Percentiles rank a stretch among this genome's conserved stretches.
Conservation (phyloP, 2,888 invertebrate genomes). For the Scelioninae gen. 2 region DNA sequence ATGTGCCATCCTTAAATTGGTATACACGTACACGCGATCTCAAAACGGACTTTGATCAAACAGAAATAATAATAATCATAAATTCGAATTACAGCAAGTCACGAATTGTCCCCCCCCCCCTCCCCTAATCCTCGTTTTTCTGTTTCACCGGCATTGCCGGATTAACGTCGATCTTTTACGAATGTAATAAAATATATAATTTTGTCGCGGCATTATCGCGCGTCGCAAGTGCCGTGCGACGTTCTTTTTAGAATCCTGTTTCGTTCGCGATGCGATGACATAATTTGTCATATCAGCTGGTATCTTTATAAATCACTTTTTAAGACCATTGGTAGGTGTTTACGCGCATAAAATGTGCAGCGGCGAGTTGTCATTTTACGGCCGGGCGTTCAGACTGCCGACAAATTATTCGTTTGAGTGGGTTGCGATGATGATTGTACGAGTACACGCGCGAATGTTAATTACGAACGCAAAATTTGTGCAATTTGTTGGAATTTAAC, state of each 20-base stretch:
- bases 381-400: constrained; percentile 1
- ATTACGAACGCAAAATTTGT: neutral
- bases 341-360: constrained; percentile 4
- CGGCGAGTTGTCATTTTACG: neutral
- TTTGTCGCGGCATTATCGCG: constrained; percentile 20
- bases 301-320: constrained; percentile 34
- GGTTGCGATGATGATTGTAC: constrained; percentile 2
- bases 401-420: constrained; percentile 1
- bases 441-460: neutral
- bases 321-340: constrained; percentile 34
- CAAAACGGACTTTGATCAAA: too few species aligned
- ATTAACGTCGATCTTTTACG: constrained; percentile 9
- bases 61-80: too few species aligned
- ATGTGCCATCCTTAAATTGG: too few species aligned
- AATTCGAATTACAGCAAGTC: neutral
- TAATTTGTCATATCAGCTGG: constrained; percentile 45
- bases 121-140: neutral
- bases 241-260: constrained; percentile 60
- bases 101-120: neutral
- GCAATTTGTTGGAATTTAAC: too few species aligned
- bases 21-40: too few species aligned
- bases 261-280: constrained; percentile 34
- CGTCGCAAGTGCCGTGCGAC: constrained; percentile 23
- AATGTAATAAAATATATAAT: constrained; percentile 30
- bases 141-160: constrained; percentile 3